Evolutionary conservation across 2,888 invertebrate genomes (phyloP), one percentile per base, ranked within the genome.

Genomic region (Blastobasis adustella): DNA sequence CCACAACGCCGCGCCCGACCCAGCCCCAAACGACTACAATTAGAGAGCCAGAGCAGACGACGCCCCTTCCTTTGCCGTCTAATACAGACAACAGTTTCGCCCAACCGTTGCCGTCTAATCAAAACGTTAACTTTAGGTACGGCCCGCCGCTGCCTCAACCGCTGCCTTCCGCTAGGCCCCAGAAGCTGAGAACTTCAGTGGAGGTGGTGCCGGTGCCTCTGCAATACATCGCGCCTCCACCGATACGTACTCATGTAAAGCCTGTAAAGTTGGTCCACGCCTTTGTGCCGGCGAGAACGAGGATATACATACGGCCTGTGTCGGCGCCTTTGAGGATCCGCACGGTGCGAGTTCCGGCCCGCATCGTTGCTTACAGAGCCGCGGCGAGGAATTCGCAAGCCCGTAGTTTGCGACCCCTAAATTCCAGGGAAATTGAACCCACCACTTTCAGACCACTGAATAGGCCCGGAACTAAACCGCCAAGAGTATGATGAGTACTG

Each of bases 141-240:
- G 74, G 73, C 1, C 71, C 76, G 37, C 76, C 76, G 1, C 60
- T 59, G 5, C 62, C 58, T 44, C 66, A 64, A 10, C 64, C 62
- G 1, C 54, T 59, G 10, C 54, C 54, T 5, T 9, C 40, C 8
- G 47, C 44, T 8, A 72, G 59, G 53, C 78, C 83, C 0, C 80
- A 74, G 51, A 87, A 86, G 50, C 56, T 82, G 36, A 85, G 72
- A 58, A 87, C 88, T 4, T 68, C 73, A 36, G 83, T 88, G 1
- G 87, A 88, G 64, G 68, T 88, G 0, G 82, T 83, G 9, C 80
- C 79, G 5, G 84, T 85, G 6, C 87, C 88, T 1, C 60, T 88
- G 8, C 74, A 76, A 5, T 88, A 87, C 52, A 86, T 88, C 8
- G 78, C 82, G 10, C 88, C 86, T 8, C 87, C 86, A 1, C 79